phyloP scores from a whole-genome alignment of 2,888 invertebrate species.

The Heliconius ethilla region DNA sequence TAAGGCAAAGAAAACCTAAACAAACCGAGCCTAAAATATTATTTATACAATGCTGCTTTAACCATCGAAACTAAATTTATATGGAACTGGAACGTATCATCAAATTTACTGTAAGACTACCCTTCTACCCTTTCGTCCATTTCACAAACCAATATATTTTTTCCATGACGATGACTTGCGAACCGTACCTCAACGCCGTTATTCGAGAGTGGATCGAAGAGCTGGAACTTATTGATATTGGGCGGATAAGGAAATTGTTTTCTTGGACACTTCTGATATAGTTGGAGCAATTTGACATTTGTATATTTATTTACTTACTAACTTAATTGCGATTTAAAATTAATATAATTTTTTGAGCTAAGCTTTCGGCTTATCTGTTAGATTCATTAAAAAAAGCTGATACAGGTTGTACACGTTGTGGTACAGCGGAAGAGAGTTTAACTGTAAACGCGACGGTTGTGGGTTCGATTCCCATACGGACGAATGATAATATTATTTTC shows the following conservation, averaged over 20 bases:
- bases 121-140: conserved; percentile 10
- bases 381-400: neutral
- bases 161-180: conserved; percentile 18
- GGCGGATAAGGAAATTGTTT: conserved; percentile 22
- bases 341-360: neutral
- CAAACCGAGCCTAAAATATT: too few species aligned
- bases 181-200: neutral
- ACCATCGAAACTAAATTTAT: neutral
- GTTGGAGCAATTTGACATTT: neutral
- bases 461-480: too few species aligned
- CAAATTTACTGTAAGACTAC: conserved; percentile 14
- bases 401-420: too few species aligned
- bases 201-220: conserved; percentile 22
- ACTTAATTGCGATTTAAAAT: neutral
- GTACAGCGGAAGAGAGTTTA: too few species aligned
- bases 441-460: too few species aligned
- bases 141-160: conserved; percentile 14
- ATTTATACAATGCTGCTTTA: neutral
- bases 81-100: neutral
- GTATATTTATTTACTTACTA: neutral
- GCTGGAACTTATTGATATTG: conserved; percentile 30
- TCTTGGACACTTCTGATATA: neutral
- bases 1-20: too few species aligned
- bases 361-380: neutral
- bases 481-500: too few species aligned